Evolutionary conservation across 2,797 vertebrate genomes (phyloP), one percentile per base, ranked within the genome.

Genomic region (Botia kubotai): DNA sequence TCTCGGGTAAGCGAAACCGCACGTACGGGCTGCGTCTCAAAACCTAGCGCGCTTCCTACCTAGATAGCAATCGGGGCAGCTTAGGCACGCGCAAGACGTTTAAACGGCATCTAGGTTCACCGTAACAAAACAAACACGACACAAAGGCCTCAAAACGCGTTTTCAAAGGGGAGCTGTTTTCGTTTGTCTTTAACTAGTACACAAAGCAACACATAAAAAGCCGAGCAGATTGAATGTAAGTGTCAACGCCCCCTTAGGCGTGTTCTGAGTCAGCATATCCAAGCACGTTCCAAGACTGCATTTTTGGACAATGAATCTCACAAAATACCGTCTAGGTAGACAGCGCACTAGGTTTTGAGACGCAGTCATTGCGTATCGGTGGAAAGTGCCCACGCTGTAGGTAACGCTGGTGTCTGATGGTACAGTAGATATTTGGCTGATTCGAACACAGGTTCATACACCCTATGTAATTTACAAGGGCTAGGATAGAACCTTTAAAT

Each of bases 371-470:
- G 71, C n/a, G 23, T 33, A 33, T 33, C 74, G 26, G 6, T 72
- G 87, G 89, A 91, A 93, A 33, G 33, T 33, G 33, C 33, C 33
- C 3, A 33, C 3, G 33, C 3, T 33, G 33, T 33, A 29, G 29
- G 29, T 4, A 29, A 29, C 29, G 29, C 29, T 29, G 29, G 29
- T n/a, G n/a, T n/a, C n/a, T n/a, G n/a, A n/a, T n/a, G n/a, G n/a
- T n/a, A n/a, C n/a, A n/a, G n/a, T n/a, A n/a, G n/a, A n/a, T n/a
- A n/a, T 26, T 26, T 26, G n/a, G n/a, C n/a, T n/a, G n/a, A n/a
- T n/a, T n/a, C n/a, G n/a, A n/a, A n/a, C n/a, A 2, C 4, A 2
- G 33, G 33, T 33, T 33, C 33, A 1, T 33, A 33, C 3, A 33
- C 33, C 33, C 33, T 1, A 33, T 33, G 33, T 33, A 1, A 33